Base-by-base conservation (phyloP, 2,888 invertebrate species). In the Diplolepis rosae region DNA sequence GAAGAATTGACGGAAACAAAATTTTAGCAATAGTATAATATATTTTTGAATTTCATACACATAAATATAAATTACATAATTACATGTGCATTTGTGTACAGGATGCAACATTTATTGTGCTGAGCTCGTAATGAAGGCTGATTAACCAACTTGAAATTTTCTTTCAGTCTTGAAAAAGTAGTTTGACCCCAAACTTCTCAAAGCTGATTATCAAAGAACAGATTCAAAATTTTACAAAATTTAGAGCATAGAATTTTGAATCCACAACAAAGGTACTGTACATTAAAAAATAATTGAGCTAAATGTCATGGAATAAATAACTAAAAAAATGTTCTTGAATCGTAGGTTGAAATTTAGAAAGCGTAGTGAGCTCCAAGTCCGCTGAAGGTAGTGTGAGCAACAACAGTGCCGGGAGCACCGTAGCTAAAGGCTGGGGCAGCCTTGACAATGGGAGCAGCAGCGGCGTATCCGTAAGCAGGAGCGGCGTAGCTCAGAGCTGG, bases 311-410 rank as follows among this genome's bases (percentile, higher is more conserved):
- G 30, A 52, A 52, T 52, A 52, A 52, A 52, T 52, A 15, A 52
- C 9, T 52, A 7, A 52, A n/a, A 7, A 32, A 9, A 11, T 32
- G 7, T 11, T 32, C 32, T 32, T 32, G 7, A 11, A 32, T 32
- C 11, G 4, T 9, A 32, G 32, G 2, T 2, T 0, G 2, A 15
- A 15, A 50, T 68, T 73, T 66, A 81, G 66, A 75, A 79, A 28
- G 77, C 75, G 89, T 93, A 93, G 78, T 91, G 91, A 77, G 92
- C 91, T 78, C 92, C 92, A 70, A 92, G 90, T 73, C 93, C 93
- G 78, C 90, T 91, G 90, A 93, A 94, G 79, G 79, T 75, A 28
- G 81, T 77, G 75, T 79, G 79, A 11, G 78, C 72, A 39, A 80
- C 78, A 11, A 81, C 79, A 32, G 76, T 73, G 79, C 88, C 89